phyloP scores from a whole-genome alignment of 2,113 vertebrate species.

The Dicrurus megarhynchus region DNA sequence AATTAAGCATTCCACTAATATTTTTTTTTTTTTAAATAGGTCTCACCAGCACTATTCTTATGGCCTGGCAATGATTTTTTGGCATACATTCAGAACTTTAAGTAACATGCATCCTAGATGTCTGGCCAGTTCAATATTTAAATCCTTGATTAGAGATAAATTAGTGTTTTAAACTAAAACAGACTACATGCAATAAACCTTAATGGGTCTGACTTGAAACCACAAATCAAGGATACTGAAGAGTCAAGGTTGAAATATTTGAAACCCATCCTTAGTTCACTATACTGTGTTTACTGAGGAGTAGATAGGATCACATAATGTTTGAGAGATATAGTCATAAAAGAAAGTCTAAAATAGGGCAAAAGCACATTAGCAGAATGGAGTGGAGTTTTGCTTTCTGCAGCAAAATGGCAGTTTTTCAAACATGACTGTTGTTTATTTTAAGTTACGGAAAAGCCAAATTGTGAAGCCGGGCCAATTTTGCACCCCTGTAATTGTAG shows the following conservation, averaged over 20 bases:
- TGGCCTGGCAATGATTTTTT: not conserved
- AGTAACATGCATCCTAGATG: not conserved
- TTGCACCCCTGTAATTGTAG: not conserved
- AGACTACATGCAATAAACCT: not conserved
- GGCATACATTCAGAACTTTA: not conserved
- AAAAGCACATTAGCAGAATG: not conserved
- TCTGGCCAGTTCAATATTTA: not conserved
- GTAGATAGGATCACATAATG: not conserved
- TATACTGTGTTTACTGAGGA: not conserved
- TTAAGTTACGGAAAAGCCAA: not conserved
- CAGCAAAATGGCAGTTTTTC: not conserved
- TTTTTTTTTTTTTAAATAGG: not conserved
- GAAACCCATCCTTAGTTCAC: not conserved
- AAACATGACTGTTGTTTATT: not conserved
- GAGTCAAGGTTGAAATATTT: not conserved
- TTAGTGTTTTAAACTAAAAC: not conserved
- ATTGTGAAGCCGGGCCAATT: not conserved
- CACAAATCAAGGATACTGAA: not conserved
- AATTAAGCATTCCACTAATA: not conserved
- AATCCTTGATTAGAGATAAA: not conserved
- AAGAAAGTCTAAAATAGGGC: not conserved
- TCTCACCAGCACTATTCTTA: not conserved
- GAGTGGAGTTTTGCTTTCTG: not conserved
- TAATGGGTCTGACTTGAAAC: not conserved
- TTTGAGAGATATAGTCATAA: not conserved